Conservation (phyloP, 1,140 invertebrate genomes). For the Calephelis nemesis region DNA sequence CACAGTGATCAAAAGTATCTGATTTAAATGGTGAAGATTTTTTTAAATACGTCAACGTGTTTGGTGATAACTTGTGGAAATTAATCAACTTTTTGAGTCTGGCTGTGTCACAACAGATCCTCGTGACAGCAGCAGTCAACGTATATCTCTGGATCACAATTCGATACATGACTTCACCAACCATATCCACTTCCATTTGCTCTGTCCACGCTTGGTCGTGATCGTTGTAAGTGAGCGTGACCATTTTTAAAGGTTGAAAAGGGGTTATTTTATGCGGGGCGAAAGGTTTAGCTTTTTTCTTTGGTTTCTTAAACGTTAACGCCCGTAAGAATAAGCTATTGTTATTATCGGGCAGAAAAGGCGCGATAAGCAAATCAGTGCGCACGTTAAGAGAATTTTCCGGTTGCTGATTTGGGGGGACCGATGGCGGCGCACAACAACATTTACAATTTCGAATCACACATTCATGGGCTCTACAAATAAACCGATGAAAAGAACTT, state of each 20-base stretch:
- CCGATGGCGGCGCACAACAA: background rate
- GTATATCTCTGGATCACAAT: no score
- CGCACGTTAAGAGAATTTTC: background rate
- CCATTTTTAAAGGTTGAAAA: background rate
- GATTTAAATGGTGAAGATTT: no score
- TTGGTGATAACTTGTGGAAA: no score
- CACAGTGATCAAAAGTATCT: no score
- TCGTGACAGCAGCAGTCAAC: no score
- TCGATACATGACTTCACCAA: no score
- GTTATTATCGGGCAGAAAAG: background rate
- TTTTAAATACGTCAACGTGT: no score
- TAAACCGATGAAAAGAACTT: background rate
- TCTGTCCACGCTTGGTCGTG: background rate
- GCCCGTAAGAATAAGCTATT: background rate
- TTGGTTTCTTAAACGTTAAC: background rate
- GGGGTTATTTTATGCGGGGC: background rate
- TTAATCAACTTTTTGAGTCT: no score
- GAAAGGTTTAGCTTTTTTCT: background rate
- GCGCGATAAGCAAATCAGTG: background rate
- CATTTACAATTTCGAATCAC: background rate
- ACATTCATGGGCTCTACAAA: conserved; percentile 2
- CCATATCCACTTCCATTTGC: background rate
- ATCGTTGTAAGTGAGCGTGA: background rate
- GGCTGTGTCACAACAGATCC: no score
- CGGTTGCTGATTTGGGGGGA: background rate